phyloP scores from a whole-genome alignment of 2,113 vertebrate genomes.

The Pteropus alecto region DNA sequence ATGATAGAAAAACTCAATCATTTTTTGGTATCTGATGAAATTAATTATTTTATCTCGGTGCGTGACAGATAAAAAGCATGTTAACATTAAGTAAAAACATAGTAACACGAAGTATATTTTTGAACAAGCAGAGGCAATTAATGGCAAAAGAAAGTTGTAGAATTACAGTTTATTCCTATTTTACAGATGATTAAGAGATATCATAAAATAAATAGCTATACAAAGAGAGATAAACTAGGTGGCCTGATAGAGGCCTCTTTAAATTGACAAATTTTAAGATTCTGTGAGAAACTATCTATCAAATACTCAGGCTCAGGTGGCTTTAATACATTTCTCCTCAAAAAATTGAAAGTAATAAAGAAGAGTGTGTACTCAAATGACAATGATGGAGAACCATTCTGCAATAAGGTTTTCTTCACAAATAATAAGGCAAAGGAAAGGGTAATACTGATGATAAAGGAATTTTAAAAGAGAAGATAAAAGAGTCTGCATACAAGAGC shows the following conservation, averaged over 20 bases:
- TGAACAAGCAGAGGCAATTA: background rate
- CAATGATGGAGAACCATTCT: slow-evolving; percentile 47
- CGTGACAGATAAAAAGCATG: background rate
- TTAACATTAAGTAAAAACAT: background rate
- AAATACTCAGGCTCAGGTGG: slow-evolving; percentile 67
- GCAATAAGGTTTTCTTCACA: slow-evolving; percentile 14
- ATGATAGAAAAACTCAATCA: slow-evolving; percentile 21
- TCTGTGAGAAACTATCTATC: slow-evolving; percentile 30
- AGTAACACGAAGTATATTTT: background rate
- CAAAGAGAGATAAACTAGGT: slow-evolving; percentile 30
- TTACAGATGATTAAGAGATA: slow-evolving; percentile 36
- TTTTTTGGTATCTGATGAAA: slow-evolving; percentile 32
- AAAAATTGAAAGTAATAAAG: slow-evolving; percentile 62
- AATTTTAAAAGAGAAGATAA: background rate
- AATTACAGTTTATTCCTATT: slow-evolving; percentile 15
- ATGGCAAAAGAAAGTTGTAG: background rate
- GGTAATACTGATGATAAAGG: background rate
- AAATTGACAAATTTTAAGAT: slow-evolving; percentile 43
- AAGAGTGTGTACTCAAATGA: slow-evolving; percentile 45
- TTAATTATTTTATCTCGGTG: background rate
- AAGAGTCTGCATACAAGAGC: background rate
- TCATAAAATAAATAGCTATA: slow-evolving; percentile 44
- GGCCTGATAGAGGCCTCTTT: slow-evolving; percentile 46
- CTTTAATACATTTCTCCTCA: slow-evolving; percentile 47
- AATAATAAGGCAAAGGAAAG: slow-evolving; percentile 41